Evolutionary conservation across 2,888 invertebrate species (phyloP), one percentile per base, ranked within the genome.

Genomic region (Meghimatium bilineatum): DNA sequence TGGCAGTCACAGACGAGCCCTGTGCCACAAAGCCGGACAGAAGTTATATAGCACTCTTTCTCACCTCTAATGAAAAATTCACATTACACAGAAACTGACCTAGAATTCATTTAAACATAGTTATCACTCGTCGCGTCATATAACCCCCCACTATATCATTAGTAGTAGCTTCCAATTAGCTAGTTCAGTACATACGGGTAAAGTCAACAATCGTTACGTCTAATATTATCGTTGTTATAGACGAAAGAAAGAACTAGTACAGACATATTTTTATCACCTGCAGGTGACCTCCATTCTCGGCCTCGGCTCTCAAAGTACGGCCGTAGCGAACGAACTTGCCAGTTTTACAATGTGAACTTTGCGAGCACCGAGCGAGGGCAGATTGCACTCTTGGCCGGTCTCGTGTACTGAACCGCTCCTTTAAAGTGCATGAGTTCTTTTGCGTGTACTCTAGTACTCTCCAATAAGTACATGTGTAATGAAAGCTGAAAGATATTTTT

Each of bases 331-430:
- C 71, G 26, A 71, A 71, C 38, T 38, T n/a, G 23, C 8, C 38
- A 17, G 69, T 69, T 34, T 69, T 69, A 20, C 36, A 49, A 67
- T 38, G 71, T 38, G 71, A 71, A 71, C 71, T 71, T 71, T 36
- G 23, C 71, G 71, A 36, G 71, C 71, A 71, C 71, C n/a, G n/a
- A 71, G n/a, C 71, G n/a, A 71, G 71, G 71, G 71, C 71, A 71
- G 17, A 10, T 17, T 71, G 71, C 71, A 71, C 71, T 71, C 71
- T 38, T 2, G 38, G 38, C 10, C 36, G 38, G 71, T 23, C 71
- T 71, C 71, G 23, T 71, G 71, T 36, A 71, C 71, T 38, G 36
- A 38, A 71, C 10, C n/a, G 38, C 23, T 38, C 26, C 38, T 36
- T 36, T 23, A 71, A 71, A 71, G 71, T 71, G 71, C 71, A 71